Evolutionary conservation across 2,797 vertebrate genomes (phyloP).

Genomic region (Serranus cabrilla): DNA sequence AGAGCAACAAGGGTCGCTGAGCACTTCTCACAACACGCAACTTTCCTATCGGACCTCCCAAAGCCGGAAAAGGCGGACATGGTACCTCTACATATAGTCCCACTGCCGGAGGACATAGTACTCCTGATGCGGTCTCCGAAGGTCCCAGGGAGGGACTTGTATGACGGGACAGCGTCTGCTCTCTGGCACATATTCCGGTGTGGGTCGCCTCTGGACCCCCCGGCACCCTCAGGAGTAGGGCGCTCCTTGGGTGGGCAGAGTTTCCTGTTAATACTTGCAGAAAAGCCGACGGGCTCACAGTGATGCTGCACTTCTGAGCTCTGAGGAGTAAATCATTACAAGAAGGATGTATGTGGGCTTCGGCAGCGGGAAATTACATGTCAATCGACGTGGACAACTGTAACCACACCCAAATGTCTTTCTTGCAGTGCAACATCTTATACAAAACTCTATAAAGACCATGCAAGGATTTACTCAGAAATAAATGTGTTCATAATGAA

Average conservation of each 20-base stretch:
- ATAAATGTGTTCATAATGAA: neutral
- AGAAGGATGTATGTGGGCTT: conserved; percentile 62
- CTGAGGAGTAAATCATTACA: conserved; percentile 54
- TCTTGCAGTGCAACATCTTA: conserved; percentile 31
- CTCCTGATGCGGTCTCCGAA: conserved; percentile 82
- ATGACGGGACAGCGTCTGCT: conserved; percentile 88
- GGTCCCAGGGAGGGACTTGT: conserved; percentile 67
- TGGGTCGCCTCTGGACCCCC: conserved; percentile 86
- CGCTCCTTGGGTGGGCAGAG: conserved; percentile 69
- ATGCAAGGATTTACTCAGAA: neutral
- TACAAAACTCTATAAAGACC: neutral
- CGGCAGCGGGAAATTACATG: conserved; percentile 50
- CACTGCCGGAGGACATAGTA: conserved; percentile 84
- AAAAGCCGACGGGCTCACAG: conserved; percentile 46
- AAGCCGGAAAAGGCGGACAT: conserved; percentile 85
- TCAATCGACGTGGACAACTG: conserved; percentile 61
- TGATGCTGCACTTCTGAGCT: conserved; percentile 70
- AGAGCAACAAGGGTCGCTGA: conserved; percentile 92
- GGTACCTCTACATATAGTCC: conserved; percentile 82
- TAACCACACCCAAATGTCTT: conserved; percentile 78
- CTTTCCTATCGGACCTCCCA: conserved; percentile 88
- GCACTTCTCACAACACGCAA: conserved; percentile 93
- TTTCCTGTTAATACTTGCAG: conserved; percentile 56
- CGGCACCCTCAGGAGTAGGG: conserved; percentile 91
- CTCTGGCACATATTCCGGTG: conserved; percentile 89